Base-by-base conservation (phyloP, 2,888 invertebrate genomes). In the Nemoura dubitans region DNA sequence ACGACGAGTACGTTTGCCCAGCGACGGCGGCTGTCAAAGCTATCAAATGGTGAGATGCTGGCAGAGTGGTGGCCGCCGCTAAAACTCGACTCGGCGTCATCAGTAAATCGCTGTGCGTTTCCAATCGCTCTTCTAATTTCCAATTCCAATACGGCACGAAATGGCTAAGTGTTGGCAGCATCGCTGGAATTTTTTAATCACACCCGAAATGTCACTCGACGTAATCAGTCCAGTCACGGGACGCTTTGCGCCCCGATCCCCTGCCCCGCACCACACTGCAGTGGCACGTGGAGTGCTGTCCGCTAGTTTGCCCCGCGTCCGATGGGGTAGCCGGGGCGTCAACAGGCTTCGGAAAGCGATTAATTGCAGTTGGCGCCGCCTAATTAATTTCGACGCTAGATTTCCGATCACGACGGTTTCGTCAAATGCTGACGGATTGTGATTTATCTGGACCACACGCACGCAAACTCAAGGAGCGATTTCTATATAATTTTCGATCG, bases 1-100 rank as follows among this genome's bases (percentile, higher is more conserved):
- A 0, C 16, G 27, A 76, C 7, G 43, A 26, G 30, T 25, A 76
- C 14, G 29, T n/a, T 28, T 36, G 42, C 0, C 27, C 26, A 25
- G 83, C 16, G 36, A 76, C 83, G 21, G 84, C 86, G 28, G 84
- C 84, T n/a, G 86, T 81, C 10, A 86, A 29, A 5, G 86, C 86
- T 25, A 86, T 78, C 29, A 86, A 59, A 78, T 86, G 86, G 16
- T 85, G 86, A 0, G 86, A 85, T 6, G 86, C 86, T 5, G 86
- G 86, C 16, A 86, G 59, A n/a, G 76, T 0, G 0, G 83, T 21
- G 6, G 27, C 42, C 29, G 86, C 29, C 16, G 6, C 36, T 77
- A 36, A 84, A 16, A 59, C 2, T 21, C 25, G 84, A 78, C 27
- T 80, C 28, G 83, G 26, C 83, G 76, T 42, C 26, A 83, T 43